phyloP scores from a whole-genome alignment of 2,888 invertebrate genomes.

The Drosophila basisetae region DNA sequence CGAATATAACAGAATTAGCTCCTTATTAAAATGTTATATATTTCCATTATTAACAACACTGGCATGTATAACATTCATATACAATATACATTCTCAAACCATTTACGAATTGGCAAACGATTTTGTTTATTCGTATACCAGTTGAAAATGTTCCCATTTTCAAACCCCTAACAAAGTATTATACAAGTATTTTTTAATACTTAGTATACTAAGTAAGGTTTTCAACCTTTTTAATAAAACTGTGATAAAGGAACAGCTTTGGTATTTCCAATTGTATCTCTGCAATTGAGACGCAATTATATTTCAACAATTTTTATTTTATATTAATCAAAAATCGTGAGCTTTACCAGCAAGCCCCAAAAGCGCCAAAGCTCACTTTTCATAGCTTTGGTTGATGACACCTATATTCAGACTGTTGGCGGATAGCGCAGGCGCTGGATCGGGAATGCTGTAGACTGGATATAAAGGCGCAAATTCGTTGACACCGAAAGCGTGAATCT shows the following conservation, averaged over 20 bases:
- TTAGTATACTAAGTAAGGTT: neutral
- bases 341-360: neutral
- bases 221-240: neutral
- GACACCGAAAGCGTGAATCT: constrained; percentile 71
- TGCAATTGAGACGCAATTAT: constrained; percentile 20
- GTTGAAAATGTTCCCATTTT: neutral
- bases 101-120: neutral
- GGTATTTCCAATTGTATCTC: neutral
- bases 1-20: neutral
- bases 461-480: constrained; percentile 83
- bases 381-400: constrained; percentile 65
- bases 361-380: constrained; percentile 46
- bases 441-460: constrained; percentile 82
- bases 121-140: neutral
- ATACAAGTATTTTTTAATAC: neutral
- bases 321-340: constrained; percentile 1
- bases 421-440: constrained; percentile 50
- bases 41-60: neutral
- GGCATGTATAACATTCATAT: neutral
- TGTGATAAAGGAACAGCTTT: neutral
- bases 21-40: neutral
- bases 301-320: constrained; percentile 11
- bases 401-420: constrained; percentile 46
- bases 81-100: neutral
- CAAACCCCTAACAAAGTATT: neutral